Evolutionary conservation across 1,140 invertebrate species (phyloP), one percentile per base, ranked within the genome.

Genomic region (Apocrypta bakeri): DNA sequence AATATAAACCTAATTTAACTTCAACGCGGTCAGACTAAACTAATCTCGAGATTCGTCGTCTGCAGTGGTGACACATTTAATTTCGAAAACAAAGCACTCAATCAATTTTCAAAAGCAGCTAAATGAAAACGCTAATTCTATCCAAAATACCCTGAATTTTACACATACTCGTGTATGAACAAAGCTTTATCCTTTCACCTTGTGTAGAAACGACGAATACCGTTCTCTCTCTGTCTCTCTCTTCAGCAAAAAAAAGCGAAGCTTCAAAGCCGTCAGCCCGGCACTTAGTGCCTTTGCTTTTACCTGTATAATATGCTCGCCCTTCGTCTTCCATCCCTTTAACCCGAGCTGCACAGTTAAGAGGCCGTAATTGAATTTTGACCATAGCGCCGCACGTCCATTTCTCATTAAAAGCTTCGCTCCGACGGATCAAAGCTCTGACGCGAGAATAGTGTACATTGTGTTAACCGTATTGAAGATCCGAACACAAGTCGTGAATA

Each of bases 301-400:
- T 75, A 61, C 31, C n/a, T 61, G 61, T 56, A 56, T 56, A 56
- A 56, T 75, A 63, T 1, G 17, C 48, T 33, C 25, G 2, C 71
- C n/a, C 48, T 56, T 56, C 48, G 21, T 42, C 33, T 56, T 75
- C 48, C 61, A 75, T 63, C 61, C 31, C 31, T 27, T 77, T 25
- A 66, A 66, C 24, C 24, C 85, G 80, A 86, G 78, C 84, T 78
- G 74, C 84, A 61, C 83, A 84, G 87, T 90, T 90, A 90, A 89
- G 87, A 91, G 87, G 88, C 87, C 88, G 42, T 91, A 91, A 91
- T 91, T 91, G 90, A 90, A 91, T 90, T 90, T 89, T 86, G 89
- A 89, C 88, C 89, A 89, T 90, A 89, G 89, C 85, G 85, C 84
- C 88, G 86, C 87, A 86, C 84, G 87, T 88, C 86, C 89, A 88